Base-by-base conservation (phyloP, 2,113 vertebrate genomes). In the Pachyramphus minor region DNA sequence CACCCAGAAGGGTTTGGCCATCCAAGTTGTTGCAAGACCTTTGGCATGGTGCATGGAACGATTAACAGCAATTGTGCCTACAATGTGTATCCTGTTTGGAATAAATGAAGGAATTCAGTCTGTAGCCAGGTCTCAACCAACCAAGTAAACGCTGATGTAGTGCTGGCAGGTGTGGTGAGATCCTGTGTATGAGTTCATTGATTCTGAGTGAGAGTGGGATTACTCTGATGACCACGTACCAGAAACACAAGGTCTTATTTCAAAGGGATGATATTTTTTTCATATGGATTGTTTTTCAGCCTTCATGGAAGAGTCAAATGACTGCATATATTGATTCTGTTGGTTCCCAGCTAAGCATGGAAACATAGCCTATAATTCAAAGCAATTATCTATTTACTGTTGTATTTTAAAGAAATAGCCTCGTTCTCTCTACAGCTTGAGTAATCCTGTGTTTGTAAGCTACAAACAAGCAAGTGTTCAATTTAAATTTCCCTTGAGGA, bases 401-500 rank as follows among this genome's bases (percentile, higher is more conserved):
- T 96, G 55, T 89, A 41, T 82, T 41, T 67, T 73, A 41, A 75
- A 89, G 47, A 71, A 79, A 73, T 69, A 76, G 63, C 67, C 24
- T 93, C 37, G 11, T 79, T 66, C 27, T 90, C 67, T 96, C 88
- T 94, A 60, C 53, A 83, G 86, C 56, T 91, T 49, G 76, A 78
- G 62, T 77, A 82, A 89, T 81, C 76, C 42, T 60, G 76, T 44
- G 90, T 85, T 88, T 94, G 83, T 93, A 80, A 94, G 64, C 91
- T 90, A 62, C 80, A 90, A 93, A 77, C 42, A 49, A 75, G 30
- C 76, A 84, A 93, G n/a, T 31, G 55, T 85, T 93, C 85, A 18
- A 31, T 67, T 94, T 71, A 85, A 86, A 81, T 95, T 97, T 94
- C 95, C 93, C 18, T 88, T 60, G 72, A 84, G 92, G 81, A 96